Percentiles rank a stretch among this genome's conserved stretches.
Evolutionary conservation across 1,140 invertebrate species (phyloP).

Genomic region (Drosophila oshimai): DNA sequence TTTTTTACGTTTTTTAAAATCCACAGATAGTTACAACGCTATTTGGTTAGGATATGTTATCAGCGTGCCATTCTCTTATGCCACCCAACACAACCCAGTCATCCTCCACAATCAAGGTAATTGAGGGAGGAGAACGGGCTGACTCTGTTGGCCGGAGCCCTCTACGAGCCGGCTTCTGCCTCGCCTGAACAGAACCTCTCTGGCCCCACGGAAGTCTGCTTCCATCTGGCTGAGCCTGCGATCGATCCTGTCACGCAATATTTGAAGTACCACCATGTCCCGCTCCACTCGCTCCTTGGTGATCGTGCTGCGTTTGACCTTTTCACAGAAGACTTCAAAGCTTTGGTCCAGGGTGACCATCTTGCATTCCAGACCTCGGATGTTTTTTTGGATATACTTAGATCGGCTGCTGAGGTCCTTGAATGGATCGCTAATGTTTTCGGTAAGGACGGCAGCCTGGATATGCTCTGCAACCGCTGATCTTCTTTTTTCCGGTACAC

Average conservation of each 20-base stretch:
- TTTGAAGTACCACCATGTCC: constrained; percentile 17
- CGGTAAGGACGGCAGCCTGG: not conserved
- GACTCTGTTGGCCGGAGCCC: not conserved
- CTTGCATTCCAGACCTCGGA: constrained; percentile 12
- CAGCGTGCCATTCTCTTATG: too few relatives aligned
- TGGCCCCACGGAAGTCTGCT: constrained; percentile 3
- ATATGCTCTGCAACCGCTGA: not conserved
- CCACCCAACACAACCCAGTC: not conserved
- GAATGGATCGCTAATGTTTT: not conserved
- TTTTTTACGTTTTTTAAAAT: too few relatives aligned
- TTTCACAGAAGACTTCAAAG: constrained; percentile 15
- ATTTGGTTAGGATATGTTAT: not conserved
- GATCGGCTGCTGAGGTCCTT: not conserved
- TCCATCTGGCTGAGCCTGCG: constrained; percentile 32
- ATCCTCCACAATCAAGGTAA: not conserved
- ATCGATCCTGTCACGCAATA: constrained; percentile 27
- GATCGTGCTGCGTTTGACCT: not conserved
- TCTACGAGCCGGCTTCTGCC: not conserved
- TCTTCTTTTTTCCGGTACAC: not conserved
- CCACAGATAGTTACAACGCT: not conserved
- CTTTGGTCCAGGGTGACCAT: constrained; percentile 7
- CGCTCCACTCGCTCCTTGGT: constrained; percentile 16
- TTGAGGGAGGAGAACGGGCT: not conserved
- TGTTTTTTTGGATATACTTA: not conserved
- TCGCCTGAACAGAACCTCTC: not conserved